phyloP scores from a whole-genome alignment of 30 jellyfish, hydroid and myxozoan genomes.

The Catostylus mosaicus region DNA sequence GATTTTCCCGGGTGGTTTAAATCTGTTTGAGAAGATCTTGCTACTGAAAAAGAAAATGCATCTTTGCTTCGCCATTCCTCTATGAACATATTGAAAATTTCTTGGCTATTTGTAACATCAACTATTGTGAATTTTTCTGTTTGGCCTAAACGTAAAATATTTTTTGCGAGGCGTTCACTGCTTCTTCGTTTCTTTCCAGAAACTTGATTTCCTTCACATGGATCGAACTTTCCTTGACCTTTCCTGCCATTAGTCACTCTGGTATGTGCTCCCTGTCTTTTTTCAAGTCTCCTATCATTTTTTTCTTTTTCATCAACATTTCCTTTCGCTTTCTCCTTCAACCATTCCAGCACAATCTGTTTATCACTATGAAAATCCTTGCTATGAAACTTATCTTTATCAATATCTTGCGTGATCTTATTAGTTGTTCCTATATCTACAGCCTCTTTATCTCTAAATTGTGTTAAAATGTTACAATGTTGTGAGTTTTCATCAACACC shows the following conservation, averaged over 20 bases:
- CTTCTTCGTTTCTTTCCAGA: conserved; percentile 21
- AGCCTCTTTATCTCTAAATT: neutral
- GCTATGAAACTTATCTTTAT: neutral
- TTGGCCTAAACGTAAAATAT: neutral
- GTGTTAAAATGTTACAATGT: neutral
- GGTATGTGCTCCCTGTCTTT: neutral
- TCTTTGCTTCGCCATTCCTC: conserved; percentile 68
- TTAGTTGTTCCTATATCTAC: neutral
- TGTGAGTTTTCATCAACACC: neutral
- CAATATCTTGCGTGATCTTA: neutral
- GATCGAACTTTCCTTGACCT: conserved; percentile 14
- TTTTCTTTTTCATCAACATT: neutral
- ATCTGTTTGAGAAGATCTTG: conserved; percentile 47
- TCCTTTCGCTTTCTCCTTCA: neutral
- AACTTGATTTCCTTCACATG: neutral
- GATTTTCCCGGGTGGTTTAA: neutral
- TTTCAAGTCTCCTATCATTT: neutral
- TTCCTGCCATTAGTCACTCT: neutral
- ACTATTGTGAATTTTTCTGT: conserved; percentile 61
- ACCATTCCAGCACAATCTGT: neutral
- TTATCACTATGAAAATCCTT: neutral
- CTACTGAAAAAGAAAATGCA: conserved; percentile 68
- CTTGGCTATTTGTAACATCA: conserved; percentile 64
- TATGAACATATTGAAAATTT: conserved; percentile 58
- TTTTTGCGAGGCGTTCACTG: conserved; percentile 43